A percentile compares a stretch with the other conserved stretches of the same genome.
Evolutionary conservation across 64 coral and sea anemone species (phyloP).

Genomic region (Pocillopora damicornis): DNA sequence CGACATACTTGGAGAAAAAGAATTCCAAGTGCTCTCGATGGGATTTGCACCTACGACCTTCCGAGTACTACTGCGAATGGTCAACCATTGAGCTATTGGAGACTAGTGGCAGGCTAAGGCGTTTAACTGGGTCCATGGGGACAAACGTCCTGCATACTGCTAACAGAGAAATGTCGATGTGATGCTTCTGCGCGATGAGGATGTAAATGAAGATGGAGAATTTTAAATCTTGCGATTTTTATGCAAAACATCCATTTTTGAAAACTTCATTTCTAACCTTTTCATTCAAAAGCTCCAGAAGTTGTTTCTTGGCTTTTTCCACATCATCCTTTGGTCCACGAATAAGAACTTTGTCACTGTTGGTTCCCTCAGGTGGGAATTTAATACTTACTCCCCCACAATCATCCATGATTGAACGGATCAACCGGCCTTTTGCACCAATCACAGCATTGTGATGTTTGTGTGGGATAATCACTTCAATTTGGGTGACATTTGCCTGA

Average conservation of each 20-base stretch:
- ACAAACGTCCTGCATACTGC: no score
- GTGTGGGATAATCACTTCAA: conserved; percentile 75
- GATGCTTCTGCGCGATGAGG: no score
- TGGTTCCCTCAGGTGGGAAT: conserved; percentile 89
- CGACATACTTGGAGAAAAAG: no score
- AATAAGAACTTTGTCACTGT: conserved; percentile 89
- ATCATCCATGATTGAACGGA: conserved; percentile 99
- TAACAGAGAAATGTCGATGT: no score
- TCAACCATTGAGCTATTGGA: no score
- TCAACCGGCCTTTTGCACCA: conserved; percentile 91
- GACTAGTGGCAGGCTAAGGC: no score
- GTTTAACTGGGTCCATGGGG: no score
- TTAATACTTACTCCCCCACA: conserved; percentile 96
- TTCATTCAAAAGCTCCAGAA: conserved; percentile 79
- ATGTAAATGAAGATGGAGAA: background rate
- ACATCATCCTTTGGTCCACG: conserved; percentile 97
- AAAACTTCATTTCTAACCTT: conserved; percentile 46
- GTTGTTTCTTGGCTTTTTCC: conserved; percentile 94
- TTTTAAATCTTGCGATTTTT: background rate
- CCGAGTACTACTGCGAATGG: no score
- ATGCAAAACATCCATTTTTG: background rate
- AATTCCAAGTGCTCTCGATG: no score
- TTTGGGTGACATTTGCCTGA: conserved; percentile 85
- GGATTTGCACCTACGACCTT: no score
- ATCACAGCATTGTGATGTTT: conserved; percentile 98